Conservation (phyloP, 1,140 invertebrate genomes). For the Hermetia illucens region DNA sequence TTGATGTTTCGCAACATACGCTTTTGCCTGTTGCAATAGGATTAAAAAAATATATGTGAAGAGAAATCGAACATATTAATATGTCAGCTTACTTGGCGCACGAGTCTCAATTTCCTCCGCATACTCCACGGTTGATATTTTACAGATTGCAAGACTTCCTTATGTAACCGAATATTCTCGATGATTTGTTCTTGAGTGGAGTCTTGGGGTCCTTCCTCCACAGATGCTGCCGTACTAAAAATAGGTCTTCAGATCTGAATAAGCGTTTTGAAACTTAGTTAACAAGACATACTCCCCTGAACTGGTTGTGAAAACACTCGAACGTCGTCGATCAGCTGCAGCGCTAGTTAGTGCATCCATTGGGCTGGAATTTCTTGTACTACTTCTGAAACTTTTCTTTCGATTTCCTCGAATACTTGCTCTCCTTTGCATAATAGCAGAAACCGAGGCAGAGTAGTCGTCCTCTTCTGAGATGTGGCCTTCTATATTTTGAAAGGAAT, state of each 20-base stretch:
- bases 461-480: conserved; percentile 44
- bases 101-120: conserved; percentile 68
- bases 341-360: conserved; percentile 36
- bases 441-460: conserved; percentile 68
- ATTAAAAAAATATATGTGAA: conserved; percentile 3
- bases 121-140: conserved; percentile 83
- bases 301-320: conserved; percentile 68
- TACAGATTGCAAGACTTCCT: conserved; percentile 79
- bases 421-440: conserved; percentile 60
- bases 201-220: conserved; percentile 47
- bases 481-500: too few relatives aligned
- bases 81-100: conserved; percentile 43
- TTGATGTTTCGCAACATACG: conserved; percentile 76
- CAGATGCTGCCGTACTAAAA: conserved; percentile 54
- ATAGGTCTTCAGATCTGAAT: conserved; percentile 13
- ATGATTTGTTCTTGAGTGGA: conserved; percentile 73
- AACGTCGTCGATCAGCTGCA: conserved; percentile 44
- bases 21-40: conserved; percentile 46
- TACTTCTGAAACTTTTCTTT: conserved; percentile 36
- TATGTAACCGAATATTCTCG: conserved; percentile 82
- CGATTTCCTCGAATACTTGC: conserved; percentile 49
- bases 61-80: conserved; percentile 3
- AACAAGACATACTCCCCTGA: conserved; percentile 59
- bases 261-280: conserved; percentile 11
- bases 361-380: conserved; percentile 52